Evolutionary conservation across 1,140 invertebrate genomes (phyloP), one percentile per base, ranked within the genome.

Genomic region (Eriocheir sinensis): DNA sequence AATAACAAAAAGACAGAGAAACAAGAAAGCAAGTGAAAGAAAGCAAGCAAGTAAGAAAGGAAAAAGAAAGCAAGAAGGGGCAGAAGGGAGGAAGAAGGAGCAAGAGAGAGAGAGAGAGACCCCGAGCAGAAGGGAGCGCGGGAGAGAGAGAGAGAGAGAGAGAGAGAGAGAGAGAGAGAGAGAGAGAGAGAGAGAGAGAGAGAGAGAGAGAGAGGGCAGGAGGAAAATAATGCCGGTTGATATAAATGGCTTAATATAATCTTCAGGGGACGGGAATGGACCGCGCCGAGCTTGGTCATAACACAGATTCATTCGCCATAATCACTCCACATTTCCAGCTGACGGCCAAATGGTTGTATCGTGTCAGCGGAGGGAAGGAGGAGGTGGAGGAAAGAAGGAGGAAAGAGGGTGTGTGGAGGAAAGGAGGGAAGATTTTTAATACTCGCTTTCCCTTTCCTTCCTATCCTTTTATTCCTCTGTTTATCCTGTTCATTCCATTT

Each of bases 221-320:
- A 21, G 48, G 48, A 12, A n/a, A 72, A n/a, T 21, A n/a, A n/a
- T 72, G 60, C n/a, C 27, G n/a, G 60, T 72, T 72, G n/a, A 72
- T 72, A 72, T 72, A 72, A 72, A 72, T 72, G 60, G 21, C 60
- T 72, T 72, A 72, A 72, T 72, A 72, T 72, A 72, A 72, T 72
- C 60, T n/a, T 72, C 60, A 72, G 60, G 60, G 60, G 60, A 72
- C 27, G 60, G 60, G n/a, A 72, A 72, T 27, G 27, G 60, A 72
- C 60, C n/a, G 2, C 6, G 21, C 17, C 60, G n/a, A 72, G 21
- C 60, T 72, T 72, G 21, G n/a, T 72, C n/a, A 72, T 72, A 72
- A 72, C 60, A 72, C 60, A 72, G n/a, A 72, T 72, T 72, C 60
- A 72, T 72, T n/a, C 60, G 60, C 8, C 21, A n/a, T 72, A n/a